phyloP scores from a whole-genome alignment of 2,113 vertebrate species.

The Proteles cristata region DNA sequence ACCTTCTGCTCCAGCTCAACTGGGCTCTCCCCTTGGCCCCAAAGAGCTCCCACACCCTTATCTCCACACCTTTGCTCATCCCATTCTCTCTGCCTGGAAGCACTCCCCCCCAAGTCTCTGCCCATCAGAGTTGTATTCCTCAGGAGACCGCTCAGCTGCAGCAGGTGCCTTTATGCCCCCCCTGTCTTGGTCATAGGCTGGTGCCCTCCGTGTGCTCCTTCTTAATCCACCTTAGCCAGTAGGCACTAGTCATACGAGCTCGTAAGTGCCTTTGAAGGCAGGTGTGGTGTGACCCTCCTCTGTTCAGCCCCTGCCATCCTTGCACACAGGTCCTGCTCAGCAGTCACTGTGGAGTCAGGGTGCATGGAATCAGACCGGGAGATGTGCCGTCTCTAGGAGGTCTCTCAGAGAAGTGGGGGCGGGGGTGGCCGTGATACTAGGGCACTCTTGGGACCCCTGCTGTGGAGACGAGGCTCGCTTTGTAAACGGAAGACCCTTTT shows the following conservation, averaged over 20 bases:
- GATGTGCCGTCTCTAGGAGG: neutral
- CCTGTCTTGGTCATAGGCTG: neutral
- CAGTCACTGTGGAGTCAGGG: neutral
- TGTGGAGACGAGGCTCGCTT: neutral
- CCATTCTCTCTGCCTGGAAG: neutral
- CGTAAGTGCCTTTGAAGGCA: neutral
- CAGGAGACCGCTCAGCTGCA: neutral
- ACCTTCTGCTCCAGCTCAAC: neutral
- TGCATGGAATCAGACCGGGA: neutral
- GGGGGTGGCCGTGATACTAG: fast-evolving
- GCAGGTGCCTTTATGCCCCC: neutral
- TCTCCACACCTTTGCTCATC: neutral
- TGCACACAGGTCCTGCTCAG: neutral
- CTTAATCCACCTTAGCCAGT: neutral
- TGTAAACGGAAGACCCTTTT: conserved; percentile 20
- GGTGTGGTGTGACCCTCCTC: fast-evolving
- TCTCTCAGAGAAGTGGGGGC: neutral
- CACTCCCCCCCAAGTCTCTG: too few species aligned
- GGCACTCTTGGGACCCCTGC: neutral
- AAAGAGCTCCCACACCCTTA: neutral
- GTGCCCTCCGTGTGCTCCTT: neutral
- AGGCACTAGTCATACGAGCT: neutral
- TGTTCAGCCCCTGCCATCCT: neutral
- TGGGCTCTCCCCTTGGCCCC: neutral
- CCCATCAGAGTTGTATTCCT: neutral